Percentiles rank a stretch among this genome's conserved stretches.
Evolutionary conservation across 2,113 vertebrate genomes (phyloP).

Genomic region (Mormyrus lacerda): DNA sequence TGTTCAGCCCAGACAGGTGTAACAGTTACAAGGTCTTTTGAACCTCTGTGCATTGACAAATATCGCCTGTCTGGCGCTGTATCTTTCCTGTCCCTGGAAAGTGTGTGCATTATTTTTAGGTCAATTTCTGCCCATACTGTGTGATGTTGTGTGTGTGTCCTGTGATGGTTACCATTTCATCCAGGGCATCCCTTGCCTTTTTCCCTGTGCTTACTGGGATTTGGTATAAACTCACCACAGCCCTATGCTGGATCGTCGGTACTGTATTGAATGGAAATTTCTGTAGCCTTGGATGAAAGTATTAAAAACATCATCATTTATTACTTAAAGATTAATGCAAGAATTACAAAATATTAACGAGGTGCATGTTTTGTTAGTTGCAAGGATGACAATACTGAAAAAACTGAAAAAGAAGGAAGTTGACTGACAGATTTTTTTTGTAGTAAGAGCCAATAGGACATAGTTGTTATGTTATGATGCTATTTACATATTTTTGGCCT

Average conservation of each 20-base stretch:
- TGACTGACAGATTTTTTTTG: neutral
- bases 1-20: neutral
- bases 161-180: neutral
- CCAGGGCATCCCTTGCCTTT: neutral
- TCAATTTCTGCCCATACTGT: neutral
- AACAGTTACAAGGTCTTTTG: neutral
- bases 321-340: neutral
- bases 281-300: neutral
- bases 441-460: neutral
- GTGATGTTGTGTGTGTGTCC: neutral
- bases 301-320: neutral
- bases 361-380: neutral
- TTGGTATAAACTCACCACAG: neutral
- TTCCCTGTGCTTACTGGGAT: neutral
- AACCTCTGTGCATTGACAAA: neutral
- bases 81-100: neutral
- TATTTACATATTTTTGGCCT: neutral
- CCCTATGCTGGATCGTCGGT: neutral
- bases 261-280: neutral
- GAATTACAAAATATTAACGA: neutral
- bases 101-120: neutral
- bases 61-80: neutral
- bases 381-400: neutral
- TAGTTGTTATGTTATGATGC: neutral
- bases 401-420: neutral